These are phyloP conservation scores for Orthonyx spaldingii DNA, from an alignment of 2,113 vertebrate genomes.

Conservation along the genomic window DNA sequence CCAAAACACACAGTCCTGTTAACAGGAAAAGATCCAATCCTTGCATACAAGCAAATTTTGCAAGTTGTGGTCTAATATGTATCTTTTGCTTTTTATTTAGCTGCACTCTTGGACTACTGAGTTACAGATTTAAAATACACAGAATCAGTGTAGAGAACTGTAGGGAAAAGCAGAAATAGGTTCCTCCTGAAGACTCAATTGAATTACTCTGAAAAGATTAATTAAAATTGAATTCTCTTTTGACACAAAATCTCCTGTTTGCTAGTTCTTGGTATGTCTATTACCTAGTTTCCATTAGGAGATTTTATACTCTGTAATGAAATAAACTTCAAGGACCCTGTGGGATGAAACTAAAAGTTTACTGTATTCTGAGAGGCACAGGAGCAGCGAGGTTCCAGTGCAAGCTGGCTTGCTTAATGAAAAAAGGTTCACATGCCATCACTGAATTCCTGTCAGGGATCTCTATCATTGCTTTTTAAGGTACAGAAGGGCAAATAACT, in stretches of 20 bases:
- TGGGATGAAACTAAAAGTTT: slow-evolving; percentile 29
- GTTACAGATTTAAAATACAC: neutral
- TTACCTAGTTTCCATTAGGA: slow-evolving; percentile 58
- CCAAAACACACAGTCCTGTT: neutral
- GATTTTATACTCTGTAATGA: slow-evolving; percentile 50
- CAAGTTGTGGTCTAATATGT: neutral
- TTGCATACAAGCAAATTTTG: neutral
- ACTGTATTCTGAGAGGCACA: neutral
- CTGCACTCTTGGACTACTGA: neutral
- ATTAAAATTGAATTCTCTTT: slow-evolving; percentile 71
- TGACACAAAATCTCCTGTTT: slow-evolving; percentile 63
- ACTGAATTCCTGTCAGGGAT: neutral
- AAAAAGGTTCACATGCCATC: neutral
- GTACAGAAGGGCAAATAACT: neutral
- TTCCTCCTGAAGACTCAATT: slow-evolving; percentile 55
- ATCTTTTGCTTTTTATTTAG: slow-evolving; percentile 18
- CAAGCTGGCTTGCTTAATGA: neutral
- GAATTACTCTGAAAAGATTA: slow-evolving; percentile 66
- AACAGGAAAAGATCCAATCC: neutral
- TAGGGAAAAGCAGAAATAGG: neutral
- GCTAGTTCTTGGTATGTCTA: slow-evolving; percentile 40
- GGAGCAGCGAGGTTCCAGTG: neutral
- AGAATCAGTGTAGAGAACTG: neutral
- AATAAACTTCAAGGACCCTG: slow-evolving; percentile 43
- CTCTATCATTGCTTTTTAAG: neutral